Conservation (phyloP, 2,113 vertebrate genomes). For the Zosterops borbonicus region DNA sequence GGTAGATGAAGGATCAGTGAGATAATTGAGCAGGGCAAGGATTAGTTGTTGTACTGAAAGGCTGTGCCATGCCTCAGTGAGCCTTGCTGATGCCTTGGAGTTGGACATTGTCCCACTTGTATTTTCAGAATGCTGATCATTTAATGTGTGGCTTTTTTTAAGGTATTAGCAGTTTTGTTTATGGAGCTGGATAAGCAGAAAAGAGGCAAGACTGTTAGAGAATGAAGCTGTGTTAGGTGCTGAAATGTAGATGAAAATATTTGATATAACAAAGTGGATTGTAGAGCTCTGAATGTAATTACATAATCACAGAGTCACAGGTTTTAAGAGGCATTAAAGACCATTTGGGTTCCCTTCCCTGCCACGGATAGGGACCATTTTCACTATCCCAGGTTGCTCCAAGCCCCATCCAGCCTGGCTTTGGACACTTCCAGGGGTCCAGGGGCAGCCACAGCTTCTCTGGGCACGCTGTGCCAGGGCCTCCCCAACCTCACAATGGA, state of each 20-base stretch:
- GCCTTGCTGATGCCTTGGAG: neutral
- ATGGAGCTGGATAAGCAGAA: neutral
- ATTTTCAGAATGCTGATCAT: neutral
- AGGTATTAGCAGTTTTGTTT: neutral
- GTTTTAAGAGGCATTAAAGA: neutral
- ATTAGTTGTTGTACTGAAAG: neutral
- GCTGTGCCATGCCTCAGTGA: neutral
- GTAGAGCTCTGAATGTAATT: neutral
- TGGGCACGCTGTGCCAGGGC: neutral
- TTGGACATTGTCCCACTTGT: neutral
- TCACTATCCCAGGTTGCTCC: accelerated
- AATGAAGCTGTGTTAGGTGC: neutral
- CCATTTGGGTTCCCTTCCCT: neutral
- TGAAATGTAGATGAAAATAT: neutral
- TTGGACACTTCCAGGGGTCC: neutral
- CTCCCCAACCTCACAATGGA: accelerated
- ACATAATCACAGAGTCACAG: neutral
- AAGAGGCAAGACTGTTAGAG: neutral
- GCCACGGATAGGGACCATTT: neutral
- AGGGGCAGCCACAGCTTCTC: neutral
- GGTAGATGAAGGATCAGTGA: neutral
- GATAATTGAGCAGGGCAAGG: neutral
- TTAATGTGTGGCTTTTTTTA: neutral
- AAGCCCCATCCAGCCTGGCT: neutral
- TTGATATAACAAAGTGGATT: neutral